Evolutionary conservation across 2,888 invertebrate genomes (phyloP), one percentile per base, ranked within the genome.

Genomic region (Entomobrya multifasciata): DNA sequence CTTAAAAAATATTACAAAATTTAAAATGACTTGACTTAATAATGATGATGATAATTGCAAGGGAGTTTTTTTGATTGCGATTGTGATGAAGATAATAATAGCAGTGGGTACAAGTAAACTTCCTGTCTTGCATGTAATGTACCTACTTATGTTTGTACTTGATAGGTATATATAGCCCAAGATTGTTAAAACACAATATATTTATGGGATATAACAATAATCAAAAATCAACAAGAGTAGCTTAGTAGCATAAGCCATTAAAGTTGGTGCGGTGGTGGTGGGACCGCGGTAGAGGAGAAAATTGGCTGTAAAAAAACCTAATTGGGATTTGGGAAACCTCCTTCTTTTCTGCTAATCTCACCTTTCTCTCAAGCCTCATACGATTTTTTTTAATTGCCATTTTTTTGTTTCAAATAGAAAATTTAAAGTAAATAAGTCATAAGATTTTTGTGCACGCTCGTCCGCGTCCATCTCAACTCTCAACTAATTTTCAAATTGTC

Each of bases 391-490:
- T 57, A 20, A 36, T n/a, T n/a, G n/a, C n/a, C n/a, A n/a, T 30
- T 55, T 76, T 76, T 76, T 76, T 57, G 36, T 60, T 77, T 57
- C 17, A 36, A 60, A 27, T 11, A 70, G n/a, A 70, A 70, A 70
- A 77, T 60, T n/a, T 57, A 60, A 77, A 57, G 77, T 41, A 77
- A 77, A 77, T 57, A 77, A 77, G 60, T 77, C 74, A 74, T 77
- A 36, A 41, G 17, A 13, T 41, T 22, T 15, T 76, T 17, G 65
- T 65, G 25, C 2, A 62, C 17, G 65, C 11, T 36, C 17, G n/a
- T 65, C 22, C 36, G 8, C 36, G 36, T 4, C 8, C 36, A 36
- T 36, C n/a, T n/a, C n/a, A n/a, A n/a, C n/a, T n/a, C n/a, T 6
- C 36, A 36, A 36, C 17, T 36, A 77, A 77, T 77, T 77, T 77